These are phyloP conservation scores for Acanthosepion pharaonis DNA, from an alignment of 2,888 invertebrate species.

Conservation along the genomic window DNA sequence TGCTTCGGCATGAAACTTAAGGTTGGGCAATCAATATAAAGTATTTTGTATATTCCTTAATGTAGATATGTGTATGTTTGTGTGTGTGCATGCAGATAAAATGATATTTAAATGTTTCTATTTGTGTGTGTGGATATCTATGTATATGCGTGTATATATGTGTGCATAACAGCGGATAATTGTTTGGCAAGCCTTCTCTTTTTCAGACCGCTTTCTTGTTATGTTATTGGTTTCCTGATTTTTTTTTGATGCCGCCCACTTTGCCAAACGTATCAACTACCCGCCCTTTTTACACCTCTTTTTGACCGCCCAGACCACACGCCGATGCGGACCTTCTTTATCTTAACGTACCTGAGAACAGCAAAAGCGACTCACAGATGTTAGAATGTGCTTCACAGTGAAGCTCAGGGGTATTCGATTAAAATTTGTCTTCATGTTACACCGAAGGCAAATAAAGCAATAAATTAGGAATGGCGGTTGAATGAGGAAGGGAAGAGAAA, in stretches of 20 bases:
- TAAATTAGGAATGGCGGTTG: background rate
- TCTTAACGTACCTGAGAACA: background rate
- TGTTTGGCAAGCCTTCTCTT: background rate
- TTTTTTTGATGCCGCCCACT: background rate
- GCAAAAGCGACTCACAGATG: background rate
- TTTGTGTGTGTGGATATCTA: background rate
- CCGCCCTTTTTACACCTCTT: background rate
- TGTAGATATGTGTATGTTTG: too few relatives aligned
- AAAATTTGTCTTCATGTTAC: background rate
- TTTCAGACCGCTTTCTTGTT: background rate
- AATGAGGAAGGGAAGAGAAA: background rate
- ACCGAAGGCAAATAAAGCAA: background rate
- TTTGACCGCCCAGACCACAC: background rate
- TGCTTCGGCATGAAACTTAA: too few relatives aligned
- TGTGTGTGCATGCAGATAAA: too few relatives aligned
- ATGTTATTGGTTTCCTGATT: background rate
- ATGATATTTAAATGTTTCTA: too few relatives aligned
- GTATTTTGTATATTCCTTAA: too few relatives aligned
- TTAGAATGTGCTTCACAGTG: background rate
- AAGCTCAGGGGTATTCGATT: background rate
- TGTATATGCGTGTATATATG: background rate
- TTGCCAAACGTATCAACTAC: background rate
- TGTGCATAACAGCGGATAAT: background rate
- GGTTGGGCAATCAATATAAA: too few relatives aligned
- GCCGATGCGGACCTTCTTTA: background rate